Conservation (phyloP, 2,888 invertebrate genomes). For the Melanotus villosus region DNA sequence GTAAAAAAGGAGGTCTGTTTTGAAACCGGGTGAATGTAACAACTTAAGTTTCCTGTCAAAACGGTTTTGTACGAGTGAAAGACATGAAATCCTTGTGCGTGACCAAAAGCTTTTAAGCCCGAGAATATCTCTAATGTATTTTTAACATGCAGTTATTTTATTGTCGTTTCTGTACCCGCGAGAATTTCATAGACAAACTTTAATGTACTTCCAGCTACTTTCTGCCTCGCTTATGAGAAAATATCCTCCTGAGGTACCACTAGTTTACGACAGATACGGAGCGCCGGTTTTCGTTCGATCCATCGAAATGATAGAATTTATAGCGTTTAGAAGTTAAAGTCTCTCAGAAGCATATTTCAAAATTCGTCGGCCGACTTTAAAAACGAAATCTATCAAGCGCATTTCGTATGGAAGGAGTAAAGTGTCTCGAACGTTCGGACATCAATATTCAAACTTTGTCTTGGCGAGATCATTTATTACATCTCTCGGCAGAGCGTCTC, state of each 20-base stretch:
- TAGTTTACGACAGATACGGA: slow-evolving; percentile 21
- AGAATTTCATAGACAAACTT: slow-evolving; percentile 25
- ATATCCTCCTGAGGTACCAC: slow-evolving; percentile 1
- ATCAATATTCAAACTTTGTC: slow-evolving; percentile 68
- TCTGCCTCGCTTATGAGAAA: slow-evolving; percentile 6
- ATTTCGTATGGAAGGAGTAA: slow-evolving; percentile 59
- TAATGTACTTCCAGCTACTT: slow-evolving; percentile 29
- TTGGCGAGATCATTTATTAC: slow-evolving; percentile 66
- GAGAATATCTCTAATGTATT: slow-evolving; percentile 52
- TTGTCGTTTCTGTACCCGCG: background rate
- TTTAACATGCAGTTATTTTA: slow-evolving; percentile 61
- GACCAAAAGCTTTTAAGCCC: slow-evolving; percentile 54
- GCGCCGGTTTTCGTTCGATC: slow-evolving; percentile 20
- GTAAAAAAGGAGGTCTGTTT: background rate
- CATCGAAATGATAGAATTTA: slow-evolving; percentile 38
- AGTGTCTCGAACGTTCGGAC: slow-evolving; percentile 62
- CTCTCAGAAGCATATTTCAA: slow-evolving; percentile 54
- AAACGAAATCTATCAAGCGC: slow-evolving; percentile 62
- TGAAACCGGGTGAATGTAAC: background rate
- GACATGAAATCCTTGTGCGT: slow-evolving; percentile 34
- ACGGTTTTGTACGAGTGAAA: slow-evolving; percentile 1
- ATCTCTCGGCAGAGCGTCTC: slow-evolving; percentile 59
- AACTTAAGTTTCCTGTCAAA: slow-evolving; percentile 15
- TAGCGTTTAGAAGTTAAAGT: slow-evolving; percentile 32
- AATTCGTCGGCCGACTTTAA: slow-evolving; percentile 58